These are phyloP conservation scores for Tenebrosternarchus preto DNA, from an alignment of 2,113 vertebrate genomes.

Conservation along the genomic window DNA sequence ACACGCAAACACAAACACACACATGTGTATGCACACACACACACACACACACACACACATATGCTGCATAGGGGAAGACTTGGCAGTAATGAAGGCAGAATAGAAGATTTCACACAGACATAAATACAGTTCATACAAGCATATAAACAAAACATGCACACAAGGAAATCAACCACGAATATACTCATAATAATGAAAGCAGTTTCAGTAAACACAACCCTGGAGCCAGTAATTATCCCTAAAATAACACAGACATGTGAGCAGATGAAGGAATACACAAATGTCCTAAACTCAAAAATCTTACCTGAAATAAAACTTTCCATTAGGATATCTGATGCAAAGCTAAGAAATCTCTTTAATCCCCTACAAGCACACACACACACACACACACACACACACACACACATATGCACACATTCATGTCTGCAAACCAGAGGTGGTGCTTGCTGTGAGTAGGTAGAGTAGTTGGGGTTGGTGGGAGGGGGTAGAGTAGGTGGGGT, in stretches of 20 bases:
- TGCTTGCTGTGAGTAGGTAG: background rate
- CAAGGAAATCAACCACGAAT: background rate
- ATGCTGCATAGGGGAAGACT: background rate
- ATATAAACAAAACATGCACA: background rate
- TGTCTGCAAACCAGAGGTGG: background rate
- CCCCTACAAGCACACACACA: background rate
- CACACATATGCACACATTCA: background rate
- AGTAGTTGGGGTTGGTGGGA: background rate
- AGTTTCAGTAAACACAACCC: background rate
- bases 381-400: background rate
- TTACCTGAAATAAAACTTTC: background rate
- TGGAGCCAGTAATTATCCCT: background rate
- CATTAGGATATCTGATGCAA: background rate
- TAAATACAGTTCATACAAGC: background rate
- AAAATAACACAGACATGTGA: background rate
- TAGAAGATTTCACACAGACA: conserved; percentile 2
- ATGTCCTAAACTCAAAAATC: background rate
- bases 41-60: background rate
- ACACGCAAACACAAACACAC: conserved; percentile 1
- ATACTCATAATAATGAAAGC: background rate
- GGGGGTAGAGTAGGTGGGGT: background rate
- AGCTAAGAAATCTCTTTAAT: background rate
- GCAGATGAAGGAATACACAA: background rate
- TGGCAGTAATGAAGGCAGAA: background rate
- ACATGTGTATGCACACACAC: background rate